Base-by-base conservation (phyloP, 2,113 vertebrate genomes). In the Tragelaphus scriptus region DNA sequence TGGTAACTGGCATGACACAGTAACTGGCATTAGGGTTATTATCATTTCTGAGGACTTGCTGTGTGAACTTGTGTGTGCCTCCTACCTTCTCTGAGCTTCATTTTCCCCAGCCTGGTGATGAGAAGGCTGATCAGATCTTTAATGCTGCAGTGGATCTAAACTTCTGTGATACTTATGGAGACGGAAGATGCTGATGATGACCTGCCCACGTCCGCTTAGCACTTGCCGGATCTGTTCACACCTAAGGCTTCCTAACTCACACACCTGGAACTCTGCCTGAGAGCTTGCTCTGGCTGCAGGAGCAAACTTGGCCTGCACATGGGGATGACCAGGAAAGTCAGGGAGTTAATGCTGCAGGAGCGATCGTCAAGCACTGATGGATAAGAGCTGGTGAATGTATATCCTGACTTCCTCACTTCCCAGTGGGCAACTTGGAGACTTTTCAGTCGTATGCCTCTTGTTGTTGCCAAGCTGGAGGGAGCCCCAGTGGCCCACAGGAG, bases 31-130 rank as follows among this genome's bases (percentile, higher is more conserved):
- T 40, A 19, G 32, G 13, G 12, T n/a, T 36, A 28, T 56, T 2
- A n/a, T 26, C 17, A 12, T 44, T 61, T 44, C 44, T 19, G 4
- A 53, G 2, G 32, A 25, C 71, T 59, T 44, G 40, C 61, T 25
- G 0, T 12, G 51, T 16, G 16, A 75, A 19, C 17, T 6, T 32
- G 36, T 12, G 6, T 2, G 2, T 6, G 0, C 49, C 75, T 63
- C 47, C 44, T 32, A 0, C 49, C 63, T 5, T 80, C 77, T 55
- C 68, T 84, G 55, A 49, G 75, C 44, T 51, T 90, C 1, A 2
- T 61, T 63, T 44, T 3, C n/a, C 85, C 44, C 36, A 7, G 21
- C 23, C 47, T 77, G 55, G 84, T 65, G 25, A 55, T 9, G 32
- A 80, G 32, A 32, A 25, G 25, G 23, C 53, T 7, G 59, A 19